Percentiles rank a stretch among this genome's conserved stretches.
Evolutionary conservation across 2,797 vertebrate species (phyloP).

Genomic region (Graptemys geographica): DNA sequence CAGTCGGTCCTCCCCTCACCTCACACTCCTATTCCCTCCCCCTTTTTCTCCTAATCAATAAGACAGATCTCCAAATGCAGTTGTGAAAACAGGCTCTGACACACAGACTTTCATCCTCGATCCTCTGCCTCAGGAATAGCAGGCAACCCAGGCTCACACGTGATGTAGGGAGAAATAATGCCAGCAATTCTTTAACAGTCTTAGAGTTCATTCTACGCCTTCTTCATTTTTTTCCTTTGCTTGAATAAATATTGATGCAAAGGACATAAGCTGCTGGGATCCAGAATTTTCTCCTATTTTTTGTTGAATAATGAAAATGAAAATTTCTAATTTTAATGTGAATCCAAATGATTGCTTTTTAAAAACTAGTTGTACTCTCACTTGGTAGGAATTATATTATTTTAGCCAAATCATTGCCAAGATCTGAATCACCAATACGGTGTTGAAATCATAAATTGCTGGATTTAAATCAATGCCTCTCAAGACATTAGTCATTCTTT

Average conservation of each 20-base stretch:
- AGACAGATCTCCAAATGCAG: slow-evolving; percentile 82
- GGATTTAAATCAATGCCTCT: slow-evolving; percentile 57
- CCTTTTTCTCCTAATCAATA: slow-evolving; percentile 81
- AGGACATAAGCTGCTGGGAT: slow-evolving; percentile 62
- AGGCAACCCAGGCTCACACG: slow-evolving; percentile 78
- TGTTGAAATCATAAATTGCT: slow-evolving; percentile 70
- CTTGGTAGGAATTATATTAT: slow-evolving; percentile 72
- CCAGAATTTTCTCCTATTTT: slow-evolving; percentile 30
- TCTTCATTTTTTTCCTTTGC: slow-evolving; percentile 63
- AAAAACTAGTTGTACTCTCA: slow-evolving; percentile 64
- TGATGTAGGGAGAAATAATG: slow-evolving; percentile 76
- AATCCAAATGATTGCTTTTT: slow-evolving; percentile 72
- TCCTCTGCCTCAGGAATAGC: slow-evolving; percentile 79
- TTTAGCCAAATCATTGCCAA: slow-evolving; percentile 73
- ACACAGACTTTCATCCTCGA: slow-evolving; percentile 77
- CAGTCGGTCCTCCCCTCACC: slow-evolving; percentile 78
- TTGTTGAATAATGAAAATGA: slow-evolving; percentile 47
- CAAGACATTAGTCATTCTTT: slow-evolving; percentile 3
- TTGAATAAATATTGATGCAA: slow-evolving; percentile 72
- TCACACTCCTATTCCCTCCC: slow-evolving; percentile 81
- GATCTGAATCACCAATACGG: slow-evolving; percentile 73
- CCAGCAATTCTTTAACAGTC: slow-evolving; percentile 78
- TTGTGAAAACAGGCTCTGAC: slow-evolving; percentile 80
- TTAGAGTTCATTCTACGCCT: slow-evolving; percentile 78
- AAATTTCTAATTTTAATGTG: slow-evolving; percentile 70